Conservation (phyloP, 2,888 invertebrate genomes). For the Cheilosia soror region DNA sequence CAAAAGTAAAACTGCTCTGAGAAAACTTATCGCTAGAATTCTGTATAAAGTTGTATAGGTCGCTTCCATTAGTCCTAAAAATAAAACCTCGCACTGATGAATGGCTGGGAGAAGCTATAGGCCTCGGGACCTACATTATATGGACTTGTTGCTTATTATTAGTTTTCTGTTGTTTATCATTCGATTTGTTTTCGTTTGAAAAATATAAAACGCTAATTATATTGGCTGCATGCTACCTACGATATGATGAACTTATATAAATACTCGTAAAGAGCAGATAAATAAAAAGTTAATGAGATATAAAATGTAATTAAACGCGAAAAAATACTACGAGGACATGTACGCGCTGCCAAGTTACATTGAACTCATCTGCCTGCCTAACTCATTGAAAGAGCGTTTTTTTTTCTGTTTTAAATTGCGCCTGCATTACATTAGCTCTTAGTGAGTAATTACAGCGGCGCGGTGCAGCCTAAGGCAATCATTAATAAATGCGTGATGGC, state of each 20-base stretch:
- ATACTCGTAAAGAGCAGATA: not conserved
- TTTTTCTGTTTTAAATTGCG: constrained; percentile 3
- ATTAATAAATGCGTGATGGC: constrained; percentile 64
- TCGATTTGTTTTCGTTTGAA: too few relatives aligned
- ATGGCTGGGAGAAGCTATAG: too few relatives aligned
- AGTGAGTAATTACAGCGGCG: constrained; percentile 60
- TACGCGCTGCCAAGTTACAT: constrained; percentile 48
- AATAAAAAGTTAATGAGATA: constrained; percentile 41
- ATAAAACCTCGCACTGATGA: too few relatives aligned
- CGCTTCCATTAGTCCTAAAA: too few relatives aligned
- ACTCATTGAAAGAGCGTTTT: constrained; percentile 41
- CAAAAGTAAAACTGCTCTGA: too few relatives aligned
- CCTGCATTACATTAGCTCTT: constrained; percentile 61
- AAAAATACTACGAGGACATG: not conserved
- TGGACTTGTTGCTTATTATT: too few relatives aligned
- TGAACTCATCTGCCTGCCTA: constrained; percentile 37
- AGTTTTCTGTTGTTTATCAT: too few relatives aligned
- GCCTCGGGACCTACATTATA: too few relatives aligned
- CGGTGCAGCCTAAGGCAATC: constrained; percentile 50
- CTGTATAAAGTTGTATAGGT: too few relatives aligned
- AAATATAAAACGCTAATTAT: too few relatives aligned
- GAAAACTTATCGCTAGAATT: too few relatives aligned
- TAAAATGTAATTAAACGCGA: constrained; percentile 35
- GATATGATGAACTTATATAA: not conserved
- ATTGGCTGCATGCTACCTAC: too few relatives aligned